Conservation (phyloP, 64 coral and sea anemone species). For the Cladopsammia gracilis region DNA sequence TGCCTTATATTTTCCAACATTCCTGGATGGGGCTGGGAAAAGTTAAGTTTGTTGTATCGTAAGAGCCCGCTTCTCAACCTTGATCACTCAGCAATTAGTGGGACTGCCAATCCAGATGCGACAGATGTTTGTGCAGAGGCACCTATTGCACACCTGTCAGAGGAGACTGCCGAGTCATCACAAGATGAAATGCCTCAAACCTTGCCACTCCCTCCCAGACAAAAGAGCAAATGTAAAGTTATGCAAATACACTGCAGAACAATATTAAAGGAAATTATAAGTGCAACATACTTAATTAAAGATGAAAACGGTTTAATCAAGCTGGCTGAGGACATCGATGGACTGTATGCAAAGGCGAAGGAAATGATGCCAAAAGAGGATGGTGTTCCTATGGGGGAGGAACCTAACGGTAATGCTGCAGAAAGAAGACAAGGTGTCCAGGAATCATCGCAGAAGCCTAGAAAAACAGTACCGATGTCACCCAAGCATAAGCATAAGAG, state of each 20-base stretch:
- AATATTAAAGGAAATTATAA: slow-evolving; percentile 45
- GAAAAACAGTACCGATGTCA: no score
- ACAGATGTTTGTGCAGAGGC: no score
- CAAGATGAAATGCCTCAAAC: neutral
- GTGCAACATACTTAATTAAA: slow-evolving; percentile 40
- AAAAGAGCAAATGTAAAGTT: neutral
- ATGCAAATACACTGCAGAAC: neutral
- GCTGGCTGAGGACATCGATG: neutral
- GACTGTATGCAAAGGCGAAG: neutral
- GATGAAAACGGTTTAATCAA: neutral
- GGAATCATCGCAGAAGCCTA: no score
- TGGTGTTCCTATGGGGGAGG: no score
- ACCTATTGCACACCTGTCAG: neutral
- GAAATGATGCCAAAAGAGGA: no score
- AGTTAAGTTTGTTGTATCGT: neutral
- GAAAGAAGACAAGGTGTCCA: no score
- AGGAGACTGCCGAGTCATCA: neutral
- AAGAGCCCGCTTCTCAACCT: slow-evolving; percentile 24
- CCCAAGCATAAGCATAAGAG: no score
- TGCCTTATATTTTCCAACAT: neutral
- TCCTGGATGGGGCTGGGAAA: slow-evolving; percentile 29
- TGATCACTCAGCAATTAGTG: neutral
- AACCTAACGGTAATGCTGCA: no score
- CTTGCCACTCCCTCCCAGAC: neutral
- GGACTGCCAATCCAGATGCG: neutral